Base-by-base conservation (phyloP, 2,888 invertebrate species). In the Sclerodermus sp. region DNA sequence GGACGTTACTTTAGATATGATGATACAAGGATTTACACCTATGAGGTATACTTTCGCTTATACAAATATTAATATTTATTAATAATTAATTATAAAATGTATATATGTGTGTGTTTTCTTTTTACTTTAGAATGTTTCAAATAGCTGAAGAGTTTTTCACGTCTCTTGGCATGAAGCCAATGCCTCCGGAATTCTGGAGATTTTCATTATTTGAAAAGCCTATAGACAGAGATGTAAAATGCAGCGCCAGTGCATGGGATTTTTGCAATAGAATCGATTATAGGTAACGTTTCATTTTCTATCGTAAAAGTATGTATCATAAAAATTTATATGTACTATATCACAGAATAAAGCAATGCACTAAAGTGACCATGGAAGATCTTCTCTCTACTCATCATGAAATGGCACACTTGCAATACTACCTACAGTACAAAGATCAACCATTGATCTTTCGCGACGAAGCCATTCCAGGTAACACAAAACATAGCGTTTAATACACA, bases 161-260 rank as follows among this genome's bases (percentile, higher is more conserved):
- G 0, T 90, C 90, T 0, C 80, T 92, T 73, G 91, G 91, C 0
- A 79, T 94, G 68, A 87, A 87, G 67, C 86, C 89, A 0, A 90
- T 90, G 81, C 87, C 91, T 0, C 87, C 88, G 0, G 88, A 90
- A 77, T 94, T 93, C 80, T 93, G 93, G 91, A 83, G 87, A 36
- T 84, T 86, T 18, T 93, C 93, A 0, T 83, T 93, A 83, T 80
- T 94, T 29, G 87, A 87, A 58, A 84, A 88, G 51, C 92, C 93
- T 0, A 76, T 83, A 12, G 87, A 88, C 59, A 82, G 88, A 53
- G 87, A 83, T 73, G 86, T 85, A 0, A 87, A 88, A 60, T 90
- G 90, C 65, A 87, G 87, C 0, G 84, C 89, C 0, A 89, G 89
- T 52, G 89, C 93, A 1, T 93, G 92, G 92, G 92, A 93, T 76